Conservation (phyloP, 2,888 invertebrate genomes). For the Pristionchus entomophagus region DNA sequence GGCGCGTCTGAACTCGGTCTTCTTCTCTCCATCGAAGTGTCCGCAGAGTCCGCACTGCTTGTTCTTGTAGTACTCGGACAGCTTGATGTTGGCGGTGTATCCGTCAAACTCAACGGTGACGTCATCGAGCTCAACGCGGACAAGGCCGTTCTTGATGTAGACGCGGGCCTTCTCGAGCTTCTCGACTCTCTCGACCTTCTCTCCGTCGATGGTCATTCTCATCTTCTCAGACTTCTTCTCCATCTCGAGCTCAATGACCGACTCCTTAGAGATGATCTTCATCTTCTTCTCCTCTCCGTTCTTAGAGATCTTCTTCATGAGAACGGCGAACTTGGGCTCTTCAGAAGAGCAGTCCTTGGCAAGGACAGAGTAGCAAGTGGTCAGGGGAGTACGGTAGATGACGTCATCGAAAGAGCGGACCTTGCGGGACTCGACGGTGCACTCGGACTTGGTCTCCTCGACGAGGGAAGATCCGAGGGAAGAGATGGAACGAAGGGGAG, state of each 20-base stretch:
- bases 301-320: constrained; percentile 62
- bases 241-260: constrained; percentile 28
- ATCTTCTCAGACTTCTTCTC: constrained; percentile 51
- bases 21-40: constrained; percentile 50
- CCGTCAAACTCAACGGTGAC: constrained; percentile 33
- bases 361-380: constrained; percentile 72
- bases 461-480: constrained; percentile 41
- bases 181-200: constrained; percentile 4
- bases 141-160: constrained; percentile 42
- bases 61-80: constrained; percentile 38
- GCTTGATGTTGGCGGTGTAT: constrained; percentile 41
- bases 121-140: constrained; percentile 53
- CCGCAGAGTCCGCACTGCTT: constrained; percentile 56
- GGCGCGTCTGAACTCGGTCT: constrained; percentile 52
- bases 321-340: constrained; percentile 66
- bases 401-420: constrained; percentile 72
- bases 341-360: constrained; percentile 75
- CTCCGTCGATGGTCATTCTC: constrained; percentile 54
- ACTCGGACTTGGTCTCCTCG: constrained; percentile 52
- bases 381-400: constrained; percentile 54
- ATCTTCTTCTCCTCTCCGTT: constrained; percentile 45
- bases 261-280: constrained; percentile 52
- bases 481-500: constrained; percentile 45
- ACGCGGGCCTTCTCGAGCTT: not conserved
- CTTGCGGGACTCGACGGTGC: constrained; percentile 54